phyloP scores from a whole-genome alignment of 2,888 invertebrate genomes.

The Copidosoma aretas region DNA sequence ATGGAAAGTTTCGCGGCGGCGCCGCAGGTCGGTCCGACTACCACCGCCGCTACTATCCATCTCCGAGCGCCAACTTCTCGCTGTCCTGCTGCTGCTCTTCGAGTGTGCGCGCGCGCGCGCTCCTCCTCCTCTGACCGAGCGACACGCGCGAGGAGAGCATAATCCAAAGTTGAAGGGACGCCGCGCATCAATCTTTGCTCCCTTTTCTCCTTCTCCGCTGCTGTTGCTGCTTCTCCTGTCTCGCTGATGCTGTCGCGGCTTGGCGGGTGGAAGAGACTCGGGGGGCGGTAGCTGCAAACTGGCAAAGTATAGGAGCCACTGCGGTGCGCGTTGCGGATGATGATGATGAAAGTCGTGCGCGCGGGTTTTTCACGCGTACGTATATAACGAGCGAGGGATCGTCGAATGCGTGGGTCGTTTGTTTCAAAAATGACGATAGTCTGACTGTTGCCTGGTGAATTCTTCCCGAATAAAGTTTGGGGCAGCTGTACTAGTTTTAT shows the following conservation, averaged over 20 bases:
- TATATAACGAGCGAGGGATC: no score
- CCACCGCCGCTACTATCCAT: slow-evolving; percentile 37
- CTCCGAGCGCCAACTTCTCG: slow-evolving; percentile 47
- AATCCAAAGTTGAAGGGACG: slow-evolving; percentile 49
- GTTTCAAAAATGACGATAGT: no score
- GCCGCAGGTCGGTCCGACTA: no score
- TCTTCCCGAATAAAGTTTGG: no score
- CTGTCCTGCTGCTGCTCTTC: slow-evolving; percentile 35
- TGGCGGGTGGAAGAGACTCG: no score
- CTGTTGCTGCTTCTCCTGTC: background rate
- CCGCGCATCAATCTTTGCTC: slow-evolving; percentile 45
- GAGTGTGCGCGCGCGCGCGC: slow-evolving; percentile 6
- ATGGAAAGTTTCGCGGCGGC: slow-evolving; percentile 51
- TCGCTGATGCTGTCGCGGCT: background rate
- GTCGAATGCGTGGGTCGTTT: no score
- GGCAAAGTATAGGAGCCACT: background rate
- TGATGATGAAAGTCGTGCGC: background rate
- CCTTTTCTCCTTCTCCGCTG: slow-evolving; percentile 5
- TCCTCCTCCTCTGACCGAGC: no score
- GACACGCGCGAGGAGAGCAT: slow-evolving; percentile 43
- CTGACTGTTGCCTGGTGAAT: no score
- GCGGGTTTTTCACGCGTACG: no score
- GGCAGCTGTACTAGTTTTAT: no score
- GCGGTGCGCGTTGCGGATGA: background rate
- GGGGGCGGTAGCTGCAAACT: background rate